Evolutionary conservation across 2,888 invertebrate species (phyloP).

Genomic region (Athetis lepigone): DNA sequence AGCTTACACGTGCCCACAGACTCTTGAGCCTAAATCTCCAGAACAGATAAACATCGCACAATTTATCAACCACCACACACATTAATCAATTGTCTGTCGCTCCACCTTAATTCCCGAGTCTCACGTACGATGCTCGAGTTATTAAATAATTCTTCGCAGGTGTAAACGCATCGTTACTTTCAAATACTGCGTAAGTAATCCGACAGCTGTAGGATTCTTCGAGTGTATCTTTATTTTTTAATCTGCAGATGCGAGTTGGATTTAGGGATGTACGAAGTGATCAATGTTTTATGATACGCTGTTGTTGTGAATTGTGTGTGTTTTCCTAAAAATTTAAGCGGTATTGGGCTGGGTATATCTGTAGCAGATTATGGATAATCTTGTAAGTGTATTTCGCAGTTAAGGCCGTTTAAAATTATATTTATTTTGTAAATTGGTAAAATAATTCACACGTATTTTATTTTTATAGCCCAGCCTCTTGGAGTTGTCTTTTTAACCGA

Average conservation of each 20-base stretch:
- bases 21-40: background rate
- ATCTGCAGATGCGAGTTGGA: constrained; percentile 35
- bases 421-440: too few relatives aligned
- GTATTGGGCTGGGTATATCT: too few relatives aligned
- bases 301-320: too few relatives aligned
- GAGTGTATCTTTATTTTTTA: constrained; percentile 51
- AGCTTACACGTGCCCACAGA: background rate
- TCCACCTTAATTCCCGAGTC: constrained; percentile 34
- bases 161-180: constrained; percentile 42
- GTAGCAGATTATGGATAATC: too few relatives aligned
- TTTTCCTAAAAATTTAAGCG: too few relatives aligned
- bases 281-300: constrained; percentile 16
- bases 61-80: constrained; percentile 46
- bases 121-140: constrained; percentile 48
- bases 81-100: constrained; percentile 57
- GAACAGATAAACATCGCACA: constrained; percentile 17
- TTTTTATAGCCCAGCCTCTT: too few relatives aligned
- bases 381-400: too few relatives aligned
- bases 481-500: too few relatives aligned
- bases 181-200: constrained; percentile 39
- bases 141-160: constrained; percentile 72
- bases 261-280: constrained; percentile 22
- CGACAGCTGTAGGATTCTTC: constrained; percentile 40
- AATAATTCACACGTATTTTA: too few relatives aligned
- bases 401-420: too few relatives aligned